These are phyloP conservation scores for Lerema accius DNA, from an alignment of 1,140 invertebrate species.

Conservation along the genomic window DNA sequence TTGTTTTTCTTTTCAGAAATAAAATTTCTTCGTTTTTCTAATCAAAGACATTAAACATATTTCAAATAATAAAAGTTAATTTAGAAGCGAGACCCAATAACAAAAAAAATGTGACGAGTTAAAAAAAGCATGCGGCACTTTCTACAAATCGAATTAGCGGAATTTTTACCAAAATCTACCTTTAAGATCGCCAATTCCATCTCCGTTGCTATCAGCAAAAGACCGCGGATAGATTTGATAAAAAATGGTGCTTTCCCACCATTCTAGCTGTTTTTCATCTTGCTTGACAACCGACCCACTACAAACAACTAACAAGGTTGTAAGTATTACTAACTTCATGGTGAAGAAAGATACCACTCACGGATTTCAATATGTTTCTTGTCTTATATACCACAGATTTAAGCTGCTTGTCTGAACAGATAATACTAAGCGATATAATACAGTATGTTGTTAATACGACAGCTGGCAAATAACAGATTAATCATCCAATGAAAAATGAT, in stretches of 20 bases:
- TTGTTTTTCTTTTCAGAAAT: too few species aligned
- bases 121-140: too few species aligned
- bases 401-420: not conserved
- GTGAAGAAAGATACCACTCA: slow-evolving; percentile 9
- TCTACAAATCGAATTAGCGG: too few species aligned
- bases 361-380: not conserved
- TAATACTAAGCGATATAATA: not conserved
- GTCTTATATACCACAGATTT: not conserved
- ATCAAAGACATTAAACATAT: too few species aligned
- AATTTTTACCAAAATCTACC: slow-evolving; percentile 83
- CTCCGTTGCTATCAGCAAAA: slow-evolving; percentile 88
- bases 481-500: too few species aligned
- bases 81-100: too few species aligned
- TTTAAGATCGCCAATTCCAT: slow-evolving; percentile 90
- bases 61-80: too few species aligned
- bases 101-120: too few species aligned
- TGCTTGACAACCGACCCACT: slow-evolving; percentile 45
- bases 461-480: too few species aligned
- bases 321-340: slow-evolving; percentile 52
- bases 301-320: slow-evolving; percentile 49
- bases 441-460: too few species aligned
- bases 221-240: slow-evolving; percentile 92
- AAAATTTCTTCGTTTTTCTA: too few species aligned
- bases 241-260: slow-evolving; percentile 89
- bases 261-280: slow-evolving; percentile 78